These are phyloP conservation scores for Leptosomus discolor DNA, from an alignment of 2,113 vertebrate genomes.

Conservation along the genomic window DNA sequence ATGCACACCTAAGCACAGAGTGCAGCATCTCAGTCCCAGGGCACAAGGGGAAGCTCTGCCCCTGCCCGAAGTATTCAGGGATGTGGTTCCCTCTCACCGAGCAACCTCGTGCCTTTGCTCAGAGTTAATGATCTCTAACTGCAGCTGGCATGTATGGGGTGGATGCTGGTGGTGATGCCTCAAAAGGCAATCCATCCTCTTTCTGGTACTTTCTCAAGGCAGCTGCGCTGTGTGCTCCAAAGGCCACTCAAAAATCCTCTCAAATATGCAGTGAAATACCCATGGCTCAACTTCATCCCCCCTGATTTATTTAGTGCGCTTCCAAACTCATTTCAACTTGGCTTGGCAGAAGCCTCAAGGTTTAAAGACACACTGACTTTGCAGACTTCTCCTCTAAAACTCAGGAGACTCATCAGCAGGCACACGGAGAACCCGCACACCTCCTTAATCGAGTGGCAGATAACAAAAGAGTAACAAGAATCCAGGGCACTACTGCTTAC, in stretches of 20 bases:
- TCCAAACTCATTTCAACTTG: neutral
- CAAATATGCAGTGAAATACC: neutral
- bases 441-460: neutral
- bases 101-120: neutral
- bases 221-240: neutral
- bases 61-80: neutral
- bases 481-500: neutral
- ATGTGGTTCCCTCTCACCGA: accelerated
- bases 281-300: neutral
- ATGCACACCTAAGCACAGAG: neutral
- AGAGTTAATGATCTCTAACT: neutral
- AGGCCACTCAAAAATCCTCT: neutral
- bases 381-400: neutral
- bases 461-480: neutral
- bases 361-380: neutral
- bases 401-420: neutral
- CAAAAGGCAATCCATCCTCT: neutral
- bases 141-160: neutral
- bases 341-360: neutral
- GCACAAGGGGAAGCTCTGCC: neutral
- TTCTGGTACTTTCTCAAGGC: neutral
- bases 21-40: neutral
- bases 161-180: neutral
- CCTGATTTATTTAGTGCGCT: neutral
- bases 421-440: neutral